These are phyloP conservation scores for Drosophila arizonae DNA, from an alignment of 1,140 invertebrate genomes.

Conservation along the genomic window DNA sequence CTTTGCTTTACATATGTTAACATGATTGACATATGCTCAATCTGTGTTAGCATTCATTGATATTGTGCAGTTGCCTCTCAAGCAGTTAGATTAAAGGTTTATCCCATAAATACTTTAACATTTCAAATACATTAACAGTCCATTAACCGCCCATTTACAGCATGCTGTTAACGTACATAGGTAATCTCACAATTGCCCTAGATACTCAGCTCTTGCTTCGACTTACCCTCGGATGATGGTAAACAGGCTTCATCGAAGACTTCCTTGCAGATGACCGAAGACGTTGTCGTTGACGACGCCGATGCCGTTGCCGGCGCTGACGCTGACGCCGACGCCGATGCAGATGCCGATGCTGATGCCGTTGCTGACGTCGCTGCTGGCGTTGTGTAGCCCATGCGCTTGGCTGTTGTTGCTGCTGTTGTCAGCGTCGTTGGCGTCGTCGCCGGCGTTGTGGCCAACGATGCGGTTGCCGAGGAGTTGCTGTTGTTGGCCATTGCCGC, in stretches of 20 bases:
- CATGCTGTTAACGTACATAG: too few relatives aligned
- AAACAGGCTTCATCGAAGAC: constrained; percentile 91
- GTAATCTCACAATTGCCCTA: too few relatives aligned
- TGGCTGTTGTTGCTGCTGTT: neutral
- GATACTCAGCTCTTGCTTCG: neutral
- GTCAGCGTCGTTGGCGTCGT: neutral
- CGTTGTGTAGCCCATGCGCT: constrained; percentile 24
- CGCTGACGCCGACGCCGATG: constrained; percentile 53
- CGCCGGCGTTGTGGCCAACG: too few relatives aligned
- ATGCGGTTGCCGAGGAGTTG: too few relatives aligned
- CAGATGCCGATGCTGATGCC: constrained; percentile 47
- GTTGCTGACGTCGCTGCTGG: constrained; percentile 43
- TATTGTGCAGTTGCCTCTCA: too few relatives aligned
- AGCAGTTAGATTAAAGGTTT: too few relatives aligned
- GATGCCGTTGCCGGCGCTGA: constrained; percentile 45
- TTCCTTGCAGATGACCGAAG: constrained; percentile 89
- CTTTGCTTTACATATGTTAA: too few relatives aligned
- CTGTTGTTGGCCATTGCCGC: neutral
- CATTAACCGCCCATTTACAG: too few relatives aligned
- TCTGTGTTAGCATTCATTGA: too few relatives aligned
- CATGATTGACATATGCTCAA: too few relatives aligned
- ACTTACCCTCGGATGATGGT: constrained; percentile 89
- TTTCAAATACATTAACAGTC: too few relatives aligned
- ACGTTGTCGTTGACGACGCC: constrained; percentile 45
- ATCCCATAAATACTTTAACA: too few relatives aligned